These are phyloP conservation scores for Aphelinus atriplicis DNA, from an alignment of 1,140 invertebrate genomes.

Conservation along the genomic window DNA sequence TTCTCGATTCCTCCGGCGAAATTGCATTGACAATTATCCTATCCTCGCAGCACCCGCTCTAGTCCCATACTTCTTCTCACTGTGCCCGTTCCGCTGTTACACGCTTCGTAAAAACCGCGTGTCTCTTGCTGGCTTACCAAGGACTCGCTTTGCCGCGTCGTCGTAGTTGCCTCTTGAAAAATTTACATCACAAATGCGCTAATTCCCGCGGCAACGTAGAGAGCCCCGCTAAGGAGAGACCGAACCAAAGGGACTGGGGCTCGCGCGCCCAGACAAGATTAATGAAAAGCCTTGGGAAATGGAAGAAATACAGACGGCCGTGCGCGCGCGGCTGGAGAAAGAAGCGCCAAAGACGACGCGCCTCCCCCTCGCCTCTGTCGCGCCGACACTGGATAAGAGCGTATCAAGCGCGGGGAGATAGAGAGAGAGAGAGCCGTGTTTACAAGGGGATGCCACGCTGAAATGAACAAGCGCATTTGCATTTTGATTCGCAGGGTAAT, in stretches of 20 bases:
- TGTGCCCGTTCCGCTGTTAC: too few species aligned
- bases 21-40: too few species aligned
- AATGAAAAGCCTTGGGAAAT: conserved; percentile 49
- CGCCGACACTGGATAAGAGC: conserved; percentile 9
- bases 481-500: conserved; percentile 4
- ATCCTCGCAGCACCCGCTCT: too few species aligned
- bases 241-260: background rate
- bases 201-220: conserved; percentile 40
- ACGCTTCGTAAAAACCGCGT: background rate
- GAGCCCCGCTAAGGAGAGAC: conserved; percentile 5
- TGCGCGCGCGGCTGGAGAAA: background rate
- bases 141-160: background rate
- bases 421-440: too few species aligned
- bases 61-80: too few species aligned
- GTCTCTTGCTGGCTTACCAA: background rate
- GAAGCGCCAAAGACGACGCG: background rate
- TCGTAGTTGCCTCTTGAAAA: conserved; percentile 7
- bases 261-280: conserved; percentile 45
- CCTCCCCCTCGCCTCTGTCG: background rate
- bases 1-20: too few species aligned
- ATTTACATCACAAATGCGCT: conserved; percentile 56
- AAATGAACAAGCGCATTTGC: conserved; percentile 23
- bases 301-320: conserved; percentile 41
- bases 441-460: background rate
- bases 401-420: background rate